Conservation (phyloP, 2,797 vertebrate genomes). For the Thaleichthys pacificus region DNA sequence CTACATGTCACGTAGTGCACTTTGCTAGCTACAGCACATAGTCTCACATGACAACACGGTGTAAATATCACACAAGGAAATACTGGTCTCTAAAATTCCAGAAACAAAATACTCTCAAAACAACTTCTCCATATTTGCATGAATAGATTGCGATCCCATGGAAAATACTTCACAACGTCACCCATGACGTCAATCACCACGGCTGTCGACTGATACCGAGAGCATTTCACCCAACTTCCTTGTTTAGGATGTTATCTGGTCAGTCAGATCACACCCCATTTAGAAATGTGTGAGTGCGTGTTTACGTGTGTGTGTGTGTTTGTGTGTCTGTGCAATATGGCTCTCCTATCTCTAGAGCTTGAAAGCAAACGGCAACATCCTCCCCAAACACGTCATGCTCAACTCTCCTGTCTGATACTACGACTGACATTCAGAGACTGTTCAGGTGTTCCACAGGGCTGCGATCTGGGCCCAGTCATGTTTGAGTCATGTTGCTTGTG, state of each 20-base stretch:
- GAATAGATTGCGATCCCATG: constrained; percentile 20
- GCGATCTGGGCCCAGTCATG: not conserved
- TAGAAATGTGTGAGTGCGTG: constrained; percentile 21
- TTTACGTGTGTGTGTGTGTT: not conserved
- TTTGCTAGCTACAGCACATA: too few relatives aligned
- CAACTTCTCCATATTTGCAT: constrained; percentile 45
- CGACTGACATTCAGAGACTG: not conserved
- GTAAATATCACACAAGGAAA: constrained; percentile 43
- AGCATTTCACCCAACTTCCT: constrained; percentile 55
- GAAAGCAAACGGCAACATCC: not conserved
- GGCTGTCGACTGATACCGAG: constrained; percentile 17
- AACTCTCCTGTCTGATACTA: not conserved
- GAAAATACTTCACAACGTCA: constrained; percentile 43
- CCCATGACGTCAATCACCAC: constrained; percentile 45
- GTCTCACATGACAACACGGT: not conserved
- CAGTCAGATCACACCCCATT: constrained; percentile 33
- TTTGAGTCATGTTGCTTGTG: constrained; percentile 21
- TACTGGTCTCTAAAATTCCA: constrained; percentile 47
- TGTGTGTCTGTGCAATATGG: not conserved
- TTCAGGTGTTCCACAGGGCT: too few relatives aligned
- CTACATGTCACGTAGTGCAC: too few relatives aligned
- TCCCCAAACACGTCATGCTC: not conserved
- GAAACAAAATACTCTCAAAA: constrained; percentile 35
- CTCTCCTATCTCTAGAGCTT: not conserved
- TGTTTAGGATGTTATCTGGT: constrained; percentile 38